phyloP scores from a whole-genome alignment of 2,888 invertebrate genomes.

The Pherbina coryleti region DNA sequence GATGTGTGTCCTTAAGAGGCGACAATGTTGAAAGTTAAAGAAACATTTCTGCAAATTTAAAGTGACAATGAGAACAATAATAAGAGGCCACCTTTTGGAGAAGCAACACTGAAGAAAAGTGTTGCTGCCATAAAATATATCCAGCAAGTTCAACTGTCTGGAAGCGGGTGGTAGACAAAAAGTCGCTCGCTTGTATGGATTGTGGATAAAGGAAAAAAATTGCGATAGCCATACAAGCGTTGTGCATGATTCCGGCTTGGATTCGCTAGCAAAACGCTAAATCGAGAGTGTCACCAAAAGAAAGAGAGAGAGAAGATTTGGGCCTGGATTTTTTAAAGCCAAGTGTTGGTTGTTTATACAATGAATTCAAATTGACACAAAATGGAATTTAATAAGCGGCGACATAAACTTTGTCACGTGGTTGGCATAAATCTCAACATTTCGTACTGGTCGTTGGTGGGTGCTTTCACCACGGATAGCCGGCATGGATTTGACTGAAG shows the following conservation, averaged over 20 bases:
- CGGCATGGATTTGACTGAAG: neutral
- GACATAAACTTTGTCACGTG: conserved; percentile 57
- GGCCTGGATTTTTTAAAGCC: neutral
- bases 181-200: conserved; percentile 22
- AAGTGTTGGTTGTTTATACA: neutral
- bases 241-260: neutral
- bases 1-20: neutral
- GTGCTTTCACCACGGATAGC: conserved; percentile 24
- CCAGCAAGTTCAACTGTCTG: neutral
- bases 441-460: conserved; percentile 6
- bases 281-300: neutral
- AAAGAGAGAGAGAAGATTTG: neutral
- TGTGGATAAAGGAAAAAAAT: neutral
- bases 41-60: neutral
- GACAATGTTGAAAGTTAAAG: neutral
- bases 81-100: neutral
- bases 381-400: conserved; percentile 55
- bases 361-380: conserved; percentile 34
- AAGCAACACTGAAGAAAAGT: neutral
- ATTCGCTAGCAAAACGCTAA: neutral
- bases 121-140: conserved; percentile 26
- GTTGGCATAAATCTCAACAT: conserved; percentile 49
- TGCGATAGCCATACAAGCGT: neutral
- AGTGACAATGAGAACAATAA: conserved; percentile 25
- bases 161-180: neutral